Base-by-base conservation (phyloP, 92 coral and sea anemone species). In the Epizoanthus stellaris region DNA sequence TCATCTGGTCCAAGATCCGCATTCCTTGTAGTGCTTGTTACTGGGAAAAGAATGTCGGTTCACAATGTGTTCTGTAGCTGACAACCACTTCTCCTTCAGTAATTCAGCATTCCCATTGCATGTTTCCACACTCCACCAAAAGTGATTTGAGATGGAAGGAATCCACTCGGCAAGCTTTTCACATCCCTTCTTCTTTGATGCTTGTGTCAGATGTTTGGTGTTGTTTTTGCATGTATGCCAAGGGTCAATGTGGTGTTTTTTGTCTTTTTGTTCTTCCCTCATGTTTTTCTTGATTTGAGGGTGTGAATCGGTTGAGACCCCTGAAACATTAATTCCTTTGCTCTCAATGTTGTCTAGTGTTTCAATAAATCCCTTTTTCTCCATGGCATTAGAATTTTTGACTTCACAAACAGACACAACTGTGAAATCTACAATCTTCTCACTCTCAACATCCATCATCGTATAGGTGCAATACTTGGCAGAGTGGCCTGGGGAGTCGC, bases 371-470 rank as follows among this genome's bases (percentile, higher is more conserved):
- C 89, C 89, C 63, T 86, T 85, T 30, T 81, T 81, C 58, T 86
- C 93, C 90, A 87, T 86, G 2, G 81, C 87, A 65, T 90, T 90
- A 3, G 90, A 82, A 73, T 84, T 77, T 0, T 69, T 82, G 4
- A 87, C 88, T 75, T 75, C 39, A 25, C 73, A 74, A 1, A 82
- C 88, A 34, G 85, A 67, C 34, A 87, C 83, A 56, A 75, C 84
- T 54, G 58, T 62, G 23, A 82, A 86, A n/a, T 88, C 88, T 19
- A 76, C 60, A 25, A 88, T 57, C 23, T 88, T 75, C 16, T 88
- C 77, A 83, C 69, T 76, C 4, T 70, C 21, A 12, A 85, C 83
- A 70, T 89, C 89, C 70, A 88, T 15, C 85, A 84, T 76, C 12
- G 88, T 82, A 52, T 75, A 84, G 21, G 74, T 76, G 13, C 91